These are phyloP conservation scores for Miichthys miiuy DNA, from an alignment of 2,797 vertebrate species.

Conservation along the genomic window DNA sequence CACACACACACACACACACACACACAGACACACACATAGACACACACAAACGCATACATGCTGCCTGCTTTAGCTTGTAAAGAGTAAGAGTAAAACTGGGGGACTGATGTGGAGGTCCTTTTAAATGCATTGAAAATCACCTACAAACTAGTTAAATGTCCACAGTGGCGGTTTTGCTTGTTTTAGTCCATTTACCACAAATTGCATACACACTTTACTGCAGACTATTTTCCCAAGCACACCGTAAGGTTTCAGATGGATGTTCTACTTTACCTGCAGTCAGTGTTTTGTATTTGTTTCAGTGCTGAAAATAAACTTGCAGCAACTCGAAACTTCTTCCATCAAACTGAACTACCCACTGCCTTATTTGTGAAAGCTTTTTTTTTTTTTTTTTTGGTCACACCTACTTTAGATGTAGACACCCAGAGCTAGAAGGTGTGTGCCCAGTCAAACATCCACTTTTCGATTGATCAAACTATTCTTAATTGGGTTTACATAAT, in stretches of 20 bases:
- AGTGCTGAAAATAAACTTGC: constrained; percentile 30
- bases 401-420: neutral
- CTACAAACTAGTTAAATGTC: constrained; percentile 42
- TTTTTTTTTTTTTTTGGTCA: neutral
- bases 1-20: no score
- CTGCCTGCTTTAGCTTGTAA: constrained; percentile 14
- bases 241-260: constrained; percentile 46
- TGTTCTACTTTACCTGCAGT: constrained; percentile 33
- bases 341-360: constrained; percentile 24
- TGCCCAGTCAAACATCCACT: neutral
- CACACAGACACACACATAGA: neutral
- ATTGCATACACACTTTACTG: constrained; percentile 41
- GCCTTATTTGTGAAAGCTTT: neutral
- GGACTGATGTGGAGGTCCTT: constrained; percentile 22
- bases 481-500: neutral
- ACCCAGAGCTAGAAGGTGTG: neutral
- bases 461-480: constrained; percentile 14
- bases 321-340: constrained; percentile 36
- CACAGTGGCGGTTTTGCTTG: constrained; percentile 27
- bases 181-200: constrained; percentile 60
- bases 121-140: constrained; percentile 47
- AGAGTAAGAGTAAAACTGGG: constrained; percentile 33
- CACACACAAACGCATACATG: constrained; percentile 7
- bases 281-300: constrained; percentile 46
- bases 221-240: constrained; percentile 24